Evolutionary conservation across 2,888 invertebrate genomes (phyloP).

Genomic region (Sinohyriopsis cumingii): DNA sequence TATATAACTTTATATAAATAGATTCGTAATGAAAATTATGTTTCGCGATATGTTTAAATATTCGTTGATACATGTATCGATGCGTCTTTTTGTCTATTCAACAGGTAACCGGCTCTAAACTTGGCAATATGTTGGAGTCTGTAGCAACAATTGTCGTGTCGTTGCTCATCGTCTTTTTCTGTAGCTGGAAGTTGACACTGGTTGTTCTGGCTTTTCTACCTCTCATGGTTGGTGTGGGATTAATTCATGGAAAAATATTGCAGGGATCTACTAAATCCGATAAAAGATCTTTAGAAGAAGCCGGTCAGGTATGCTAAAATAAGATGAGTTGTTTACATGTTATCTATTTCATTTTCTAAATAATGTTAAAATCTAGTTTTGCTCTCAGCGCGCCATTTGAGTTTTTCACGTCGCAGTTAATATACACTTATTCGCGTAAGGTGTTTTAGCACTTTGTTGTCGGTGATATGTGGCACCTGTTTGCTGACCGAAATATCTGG

Average conservation of each 20-base stretch:
- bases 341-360: background rate
- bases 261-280: slow-evolving; percentile 65
- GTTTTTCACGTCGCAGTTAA: background rate
- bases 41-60: no score
- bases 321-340: background rate
- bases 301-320: slow-evolving; percentile 73
- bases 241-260: slow-evolving; percentile 47
- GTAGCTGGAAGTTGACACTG: slow-evolving; percentile 72
- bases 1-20: no score
- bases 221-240: slow-evolving; percentile 69
- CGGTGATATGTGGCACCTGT: no score
- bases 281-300: slow-evolving; percentile 73
- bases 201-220: slow-evolving; percentile 71
- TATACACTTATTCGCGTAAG: no score
- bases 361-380: background rate
- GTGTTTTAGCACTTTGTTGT: no score
- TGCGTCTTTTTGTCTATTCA: background rate
- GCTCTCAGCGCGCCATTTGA: background rate
- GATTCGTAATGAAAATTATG: no score
- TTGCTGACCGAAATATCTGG: no score
- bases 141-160: slow-evolving; percentile 67
- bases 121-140: slow-evolving; percentile 70
- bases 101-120: slow-evolving; percentile 72
- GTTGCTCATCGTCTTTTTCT: slow-evolving; percentile 71
- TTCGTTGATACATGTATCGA: no score